Conservation (phyloP, 2,797 vertebrate species). For the Pipistrellus pygmaeus region DNA sequence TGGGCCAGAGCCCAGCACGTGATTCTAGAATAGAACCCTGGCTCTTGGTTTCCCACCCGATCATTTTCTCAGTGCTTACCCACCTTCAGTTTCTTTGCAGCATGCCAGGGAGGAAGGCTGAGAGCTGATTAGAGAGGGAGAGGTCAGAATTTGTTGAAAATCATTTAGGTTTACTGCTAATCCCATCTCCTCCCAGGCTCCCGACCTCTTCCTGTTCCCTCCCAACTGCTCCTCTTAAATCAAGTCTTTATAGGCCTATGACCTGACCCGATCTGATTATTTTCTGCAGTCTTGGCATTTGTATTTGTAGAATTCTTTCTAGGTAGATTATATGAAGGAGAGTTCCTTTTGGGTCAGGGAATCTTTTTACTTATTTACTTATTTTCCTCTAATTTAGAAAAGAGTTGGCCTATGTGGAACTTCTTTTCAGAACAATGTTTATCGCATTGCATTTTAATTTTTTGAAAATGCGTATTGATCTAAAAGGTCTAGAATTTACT, state of each 20-base stretch:
- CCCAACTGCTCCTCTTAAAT: neutral
- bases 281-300: neutral
- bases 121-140: neutral
- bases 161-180: neutral
- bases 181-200: neutral
- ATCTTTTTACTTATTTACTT: no score
- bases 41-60: neutral
- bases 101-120: neutral
- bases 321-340: neutral
- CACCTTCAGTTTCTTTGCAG: neutral
- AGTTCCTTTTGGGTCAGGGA: neutral
- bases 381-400: neutral
- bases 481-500: neutral
- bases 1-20: neutral
- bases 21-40: neutral
- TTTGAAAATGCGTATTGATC: conserved; percentile 27
- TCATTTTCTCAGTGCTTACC: neutral
- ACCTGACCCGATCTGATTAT: neutral
- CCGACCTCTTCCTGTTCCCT: no score
- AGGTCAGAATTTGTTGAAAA: conserved; percentile 8
- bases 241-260: neutral
- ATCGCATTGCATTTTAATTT: neutral
- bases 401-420: neutral
- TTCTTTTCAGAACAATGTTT: conserved; percentile 48
- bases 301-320: conserved; percentile 6